Conservation (phyloP, 2,888 invertebrate genomes). For the Mesorhabditis belari region DNA sequence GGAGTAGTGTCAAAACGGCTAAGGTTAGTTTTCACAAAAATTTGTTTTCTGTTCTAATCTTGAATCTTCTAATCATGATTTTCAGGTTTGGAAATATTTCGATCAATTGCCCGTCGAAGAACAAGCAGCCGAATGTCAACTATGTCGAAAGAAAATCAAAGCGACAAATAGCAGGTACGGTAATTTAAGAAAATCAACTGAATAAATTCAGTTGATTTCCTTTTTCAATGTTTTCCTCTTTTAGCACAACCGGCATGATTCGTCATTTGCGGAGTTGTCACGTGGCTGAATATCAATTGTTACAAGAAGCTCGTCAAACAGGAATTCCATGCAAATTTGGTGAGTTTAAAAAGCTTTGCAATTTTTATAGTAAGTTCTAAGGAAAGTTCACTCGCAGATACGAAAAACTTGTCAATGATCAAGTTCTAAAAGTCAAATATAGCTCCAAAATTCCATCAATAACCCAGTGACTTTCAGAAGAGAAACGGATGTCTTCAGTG, state of each 20-base stretch:
- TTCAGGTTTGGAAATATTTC: conserved; percentile 45
- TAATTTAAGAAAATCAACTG: neutral
- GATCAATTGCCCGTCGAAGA: conserved; percentile 42
- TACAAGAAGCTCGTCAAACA: conserved; percentile 36
- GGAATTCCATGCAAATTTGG: conserved; percentile 36
- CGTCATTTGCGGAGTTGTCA: conserved; percentile 50
- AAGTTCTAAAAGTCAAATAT: too few species aligned
- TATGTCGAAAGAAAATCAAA: conserved; percentile 49
- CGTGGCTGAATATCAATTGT: conserved; percentile 35
- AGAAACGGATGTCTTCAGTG: neutral
- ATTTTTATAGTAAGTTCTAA: too few species aligned
- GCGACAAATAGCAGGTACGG: conserved; percentile 48
- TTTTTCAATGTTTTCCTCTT: conserved; percentile 12
- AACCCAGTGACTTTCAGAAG: too few species aligned
- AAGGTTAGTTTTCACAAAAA: neutral
- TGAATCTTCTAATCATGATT: neutral
- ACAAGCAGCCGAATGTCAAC: conserved; percentile 47
- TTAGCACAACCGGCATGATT: conserved; percentile 52
- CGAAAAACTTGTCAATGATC: too few species aligned
- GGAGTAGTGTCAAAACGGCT: neutral
- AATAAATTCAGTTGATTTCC: neutral
- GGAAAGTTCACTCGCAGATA: too few species aligned
- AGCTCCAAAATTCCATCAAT: too few species aligned
- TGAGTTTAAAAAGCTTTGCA: too few species aligned
- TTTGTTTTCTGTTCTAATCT: neutral